Evolutionary conservation across 2,888 invertebrate species (phyloP), one percentile per base, ranked within the genome.

Genomic region (Cosmopolites sordidus): DNA sequence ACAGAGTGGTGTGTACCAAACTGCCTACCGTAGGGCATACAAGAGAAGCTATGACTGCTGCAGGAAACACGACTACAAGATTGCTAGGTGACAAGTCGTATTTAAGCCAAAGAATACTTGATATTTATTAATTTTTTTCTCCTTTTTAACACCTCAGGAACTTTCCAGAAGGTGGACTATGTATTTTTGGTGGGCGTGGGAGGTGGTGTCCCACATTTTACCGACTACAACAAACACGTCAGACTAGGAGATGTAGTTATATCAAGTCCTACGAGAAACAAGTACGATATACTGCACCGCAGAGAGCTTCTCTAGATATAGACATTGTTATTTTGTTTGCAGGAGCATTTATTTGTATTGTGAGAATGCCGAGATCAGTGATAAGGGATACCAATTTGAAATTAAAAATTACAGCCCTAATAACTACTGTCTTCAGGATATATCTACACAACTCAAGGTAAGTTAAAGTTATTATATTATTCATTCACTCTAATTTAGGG

Each of bases 1-100:
- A 97, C 75, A 82, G 92, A 58, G 95, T 99, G 58, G 98, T 99
- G 1, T 94, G 94, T 65, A 99, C 99, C 0, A 99, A 99, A 76
- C 78, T 99, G 48, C 97, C 98, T 1, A 89, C 92, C 1, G 90
- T 95, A 40, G 98, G 98, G 2, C 89, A 93, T 64, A 92, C 89
- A 1, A 80, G 96, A 58, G 94, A 93, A 76, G 93, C 96, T 0
- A 92, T 92, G 86, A 97, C 95, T 14, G 95, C 96, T 16, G 94
- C 97, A 15, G 98, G 98, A 48, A 97, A 96, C 70, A 94, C 96
- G 1, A 96, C 96, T 2, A 98, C 98, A 1, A 81, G 97, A 70
- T 80, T 96, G 27, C 78, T 96, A 61, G 57, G 57, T 56, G 17
- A 29, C 15, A 18, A 42, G 16, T 16, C 15, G 17, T 29, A 5